These are phyloP conservation scores for Drosophila lacertosa DNA, from an alignment of 1,140 invertebrate genomes.

Conservation along the genomic window DNA sequence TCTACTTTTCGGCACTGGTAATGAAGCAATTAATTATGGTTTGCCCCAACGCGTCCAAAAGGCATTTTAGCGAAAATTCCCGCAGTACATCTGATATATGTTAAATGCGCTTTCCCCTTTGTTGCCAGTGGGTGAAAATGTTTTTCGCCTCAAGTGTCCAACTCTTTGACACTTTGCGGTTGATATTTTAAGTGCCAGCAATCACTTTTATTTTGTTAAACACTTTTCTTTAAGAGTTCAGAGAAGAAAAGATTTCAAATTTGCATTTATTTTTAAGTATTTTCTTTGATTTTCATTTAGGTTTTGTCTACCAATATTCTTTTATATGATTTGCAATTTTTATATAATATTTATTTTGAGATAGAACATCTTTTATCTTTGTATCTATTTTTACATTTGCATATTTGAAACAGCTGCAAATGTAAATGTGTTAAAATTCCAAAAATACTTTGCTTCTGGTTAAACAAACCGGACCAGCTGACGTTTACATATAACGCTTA, in stretches of 20 bases:
- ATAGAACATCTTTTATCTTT: too few relatives aligned
- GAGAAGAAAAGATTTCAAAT: too few relatives aligned
- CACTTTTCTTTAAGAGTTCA: slow-evolving; percentile 4
- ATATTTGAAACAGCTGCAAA: too few relatives aligned
- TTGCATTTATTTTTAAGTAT: neutral
- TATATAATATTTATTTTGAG: too few relatives aligned
- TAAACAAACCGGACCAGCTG: slow-evolving; percentile 8
- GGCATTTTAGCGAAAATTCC: slow-evolving; percentile 37
- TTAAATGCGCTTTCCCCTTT: slow-evolving; percentile 46
- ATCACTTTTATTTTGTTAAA: neutral
- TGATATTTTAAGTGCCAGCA: slow-evolving; percentile 70
- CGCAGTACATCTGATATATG: slow-evolving; percentile 41
- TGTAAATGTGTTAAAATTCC: too few relatives aligned
- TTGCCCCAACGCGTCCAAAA: slow-evolving; percentile 23
- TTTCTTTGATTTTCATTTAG: neutral
- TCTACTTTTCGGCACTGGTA: slow-evolving; percentile 54
- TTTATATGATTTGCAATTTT: neutral
- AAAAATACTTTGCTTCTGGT: too few relatives aligned
- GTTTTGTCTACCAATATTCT: too few relatives aligned
- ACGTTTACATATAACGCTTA: slow-evolving; percentile 3
- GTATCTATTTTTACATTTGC: too few relatives aligned
- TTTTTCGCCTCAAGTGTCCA: slow-evolving; percentile 72
- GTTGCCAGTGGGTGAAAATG: slow-evolving; percentile 55
- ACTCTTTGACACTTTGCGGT: slow-evolving; percentile 79
- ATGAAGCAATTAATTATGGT: slow-evolving; percentile 80